A percentile compares a stretch with the other conserved stretches of the same genome.
Evolutionary conservation across 2,113 vertebrate species (phyloP).

Genomic region (human (Homo sapiens)): GRCh38 chr15:37774001-37774500

Average conservation of each 20-base stretch:
- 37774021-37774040: neutral
- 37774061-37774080: neutral
- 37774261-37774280: neutral
- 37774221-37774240: neutral
- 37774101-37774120: neutral
- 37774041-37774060: neutral
- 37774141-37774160: neutral
- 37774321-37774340: neutral
- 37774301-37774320: neutral
- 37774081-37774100: neutral
- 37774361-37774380: neutral
- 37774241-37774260: neutral
- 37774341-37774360: neutral
- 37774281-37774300: neutral
- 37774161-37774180: neutral
- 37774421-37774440: neutral
- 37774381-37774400: neutral
- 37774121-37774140: neutral
- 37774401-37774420: neutral
- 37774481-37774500: neutral
- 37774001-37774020: neutral
- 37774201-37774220: neutral
- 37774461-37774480: neutral
- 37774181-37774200: neutral
- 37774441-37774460: neutral